Evolutionary conservation across 2,888 invertebrate species (phyloP), one percentile per base, ranked within the genome.

Genomic region (Microctonus hyperodae): DNA sequence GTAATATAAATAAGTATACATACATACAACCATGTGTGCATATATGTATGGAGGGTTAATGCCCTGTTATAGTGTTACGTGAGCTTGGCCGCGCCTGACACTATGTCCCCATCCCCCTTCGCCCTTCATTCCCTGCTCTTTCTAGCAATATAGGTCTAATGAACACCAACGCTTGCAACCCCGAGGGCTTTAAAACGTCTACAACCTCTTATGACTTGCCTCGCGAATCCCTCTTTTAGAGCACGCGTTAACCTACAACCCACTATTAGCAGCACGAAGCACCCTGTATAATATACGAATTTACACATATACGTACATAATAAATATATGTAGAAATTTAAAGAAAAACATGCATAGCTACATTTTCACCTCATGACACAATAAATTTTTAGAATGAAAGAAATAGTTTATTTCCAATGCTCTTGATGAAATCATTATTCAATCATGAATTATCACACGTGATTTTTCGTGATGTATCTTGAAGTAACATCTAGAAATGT

Each of bases 21-120:
- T 3, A 2, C 16, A 6, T n/a, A n/a, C n/a, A 6, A 44, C 16
- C 16, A 20, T 44, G 16, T 44, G 16, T 4, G 5, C 5, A 10
- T 22, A 28, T 44, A 61, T n/a, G 22, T 59, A 40, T 62, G 35
- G 59, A 63, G 58, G 72, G 73, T 70, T 74, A 73, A 71, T 70
- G 69, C 69, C 58, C 69, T 67, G 69, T 73, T 73, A 69, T 67
- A 67, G 68, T 60, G 65, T 73, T 70, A 73, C 69, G 69, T 56
- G 68, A 74, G 73, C 72, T 72, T 74, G 72, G 69, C 70, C 69
- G 70, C 72, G 65, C 69, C 69, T 63, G 68, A 70, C 64, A 59
- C 55, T 53, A 23, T 58, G 33, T n/a, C 4, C 40, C 28, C 44
- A 37, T 37, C 11, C 28, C 3, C 28, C 28, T 28, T 7, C 28